Conservation (phyloP, 1,140 invertebrate species). For the Tetramorium simillimum region DNA sequence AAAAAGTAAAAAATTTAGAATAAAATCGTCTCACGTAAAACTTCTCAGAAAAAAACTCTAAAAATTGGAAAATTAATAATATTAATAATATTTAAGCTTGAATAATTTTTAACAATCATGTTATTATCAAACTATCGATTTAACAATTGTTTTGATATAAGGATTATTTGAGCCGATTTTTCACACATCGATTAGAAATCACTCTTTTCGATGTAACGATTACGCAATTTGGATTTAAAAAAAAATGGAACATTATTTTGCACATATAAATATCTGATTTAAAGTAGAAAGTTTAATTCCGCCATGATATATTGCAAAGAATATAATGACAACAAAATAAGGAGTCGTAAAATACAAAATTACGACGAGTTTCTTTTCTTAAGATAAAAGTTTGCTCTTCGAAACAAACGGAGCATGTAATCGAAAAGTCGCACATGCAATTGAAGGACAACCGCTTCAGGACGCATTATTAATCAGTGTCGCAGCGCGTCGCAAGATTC, state of each 20-base stretch:
- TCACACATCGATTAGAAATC: background rate
- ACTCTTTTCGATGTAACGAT: background rate
- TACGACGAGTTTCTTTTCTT: background rate
- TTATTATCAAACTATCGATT: too few species aligned
- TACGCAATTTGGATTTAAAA: background rate
- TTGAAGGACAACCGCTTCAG: conserved; percentile 32
- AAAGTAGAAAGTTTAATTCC: too few species aligned
- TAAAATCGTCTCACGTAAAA: background rate
- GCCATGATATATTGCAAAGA: background rate
- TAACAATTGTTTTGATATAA: too few species aligned
- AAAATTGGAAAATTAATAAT: background rate
- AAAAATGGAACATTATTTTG: background rate
- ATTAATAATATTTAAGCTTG: background rate
- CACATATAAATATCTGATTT: too few species aligned
- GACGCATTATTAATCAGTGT: conserved; percentile 33
- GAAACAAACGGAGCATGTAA: conserved; percentile 8
- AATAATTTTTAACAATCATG: background rate
- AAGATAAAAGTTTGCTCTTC: background rate
- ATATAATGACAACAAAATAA: background rate
- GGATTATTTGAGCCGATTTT: background rate
- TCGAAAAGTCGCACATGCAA: background rate
- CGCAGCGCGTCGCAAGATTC: background rate
- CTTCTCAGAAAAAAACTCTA: background rate
- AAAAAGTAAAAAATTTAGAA: background rate
- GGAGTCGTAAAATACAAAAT: background rate